A percentile compares a stretch with the other conserved stretches of the same genome.
These are phyloP conservation scores for Nylanderia fulva DNA, from an alignment of 1,140 invertebrate genomes.

Conservation along the genomic window DNA sequence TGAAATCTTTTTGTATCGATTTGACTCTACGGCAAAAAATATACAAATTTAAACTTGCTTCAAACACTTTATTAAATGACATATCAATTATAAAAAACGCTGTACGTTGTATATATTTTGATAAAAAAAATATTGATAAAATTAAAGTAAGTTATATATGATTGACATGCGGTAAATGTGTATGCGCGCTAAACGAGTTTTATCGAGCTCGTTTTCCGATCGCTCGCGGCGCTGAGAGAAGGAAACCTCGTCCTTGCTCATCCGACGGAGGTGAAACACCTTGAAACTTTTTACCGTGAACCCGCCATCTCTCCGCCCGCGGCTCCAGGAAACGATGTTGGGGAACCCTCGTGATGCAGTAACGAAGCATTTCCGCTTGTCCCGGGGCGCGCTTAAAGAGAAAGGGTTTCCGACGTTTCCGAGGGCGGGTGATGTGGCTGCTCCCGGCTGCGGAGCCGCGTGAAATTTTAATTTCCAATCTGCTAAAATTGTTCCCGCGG, in stretches of 20 bases:
- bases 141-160: conserved; percentile 9
- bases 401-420: conserved; percentile 30
- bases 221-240: conserved; percentile 11
- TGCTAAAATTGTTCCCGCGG: conserved; percentile 62
- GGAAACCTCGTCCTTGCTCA: background rate
- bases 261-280: conserved; percentile 8
- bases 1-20: background rate
- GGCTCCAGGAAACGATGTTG: conserved; percentile 15
- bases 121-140: conserved; percentile 8
- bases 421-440: background rate
- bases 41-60: background rate
- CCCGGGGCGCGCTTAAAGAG: conserved; percentile 39
- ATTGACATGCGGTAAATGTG: background rate
- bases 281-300: conserved; percentile 31
- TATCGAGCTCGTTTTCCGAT: conserved; percentile 32
- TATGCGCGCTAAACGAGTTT: conserved; percentile 23
- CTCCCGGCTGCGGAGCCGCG: background rate
- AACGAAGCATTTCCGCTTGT: conserved; percentile 35
- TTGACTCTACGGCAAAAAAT: background rate
- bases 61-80: background rate
- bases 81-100: conserved; percentile 26
- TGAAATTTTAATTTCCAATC: conserved; percentile 76
- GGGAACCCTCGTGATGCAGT: background rate
- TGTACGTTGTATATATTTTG: background rate
- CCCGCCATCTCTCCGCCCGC: background rate